Base-by-base conservation (phyloP, 2,113 vertebrate species). In the Nipponia nippon region DNA sequence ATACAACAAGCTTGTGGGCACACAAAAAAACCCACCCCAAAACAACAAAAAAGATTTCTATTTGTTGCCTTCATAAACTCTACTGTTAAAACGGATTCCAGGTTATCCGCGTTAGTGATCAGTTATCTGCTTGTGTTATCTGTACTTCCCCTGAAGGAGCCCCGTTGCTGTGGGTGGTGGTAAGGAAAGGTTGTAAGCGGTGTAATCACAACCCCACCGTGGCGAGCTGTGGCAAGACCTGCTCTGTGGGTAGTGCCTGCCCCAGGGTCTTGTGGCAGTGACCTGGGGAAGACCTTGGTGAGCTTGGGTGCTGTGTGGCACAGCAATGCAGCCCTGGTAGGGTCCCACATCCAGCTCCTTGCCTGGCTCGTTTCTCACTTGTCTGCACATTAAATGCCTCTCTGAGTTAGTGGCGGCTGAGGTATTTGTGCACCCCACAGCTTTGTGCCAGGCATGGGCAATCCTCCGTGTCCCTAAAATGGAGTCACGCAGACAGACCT, bases 221-320 rank as follows among this genome's bases (percentile, higher is more conserved):
- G 2, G 36, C 42, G n/a, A 9, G 47, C 7, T 36, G 44, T 36
- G n/a, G 58, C 18, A 55, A 40, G 52, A 34, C 16, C n/a, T 26
- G 27, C 25, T n/a, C 44, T 55, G 40, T 34, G 52, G 30, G 40
- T 22, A 17, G 16, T 5, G 21, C 38, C 49, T 27, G 59, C 23
- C 27, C 8, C 17, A 19, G 38, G 9, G 18, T 15, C 1, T 2
- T 6, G 2, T 13, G 27, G 53, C 55, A 52, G 70, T 1, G 0
- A 16, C 34, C 17, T 5, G 19, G 29, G 12, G 16, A 47, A 67
- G 67, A 27, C 36, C 21, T 34, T 32, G 49, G 4, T 52, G 73
- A 77, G 34, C 40, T 25, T 25, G 44, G 10, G 26, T 32, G 18
- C 72, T 69, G 16, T 8, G 47, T 56, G 25, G 61, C 55, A 56